phyloP scores from a whole-genome alignment of 2,797 vertebrate genomes.

The Platalea minor region DNA sequence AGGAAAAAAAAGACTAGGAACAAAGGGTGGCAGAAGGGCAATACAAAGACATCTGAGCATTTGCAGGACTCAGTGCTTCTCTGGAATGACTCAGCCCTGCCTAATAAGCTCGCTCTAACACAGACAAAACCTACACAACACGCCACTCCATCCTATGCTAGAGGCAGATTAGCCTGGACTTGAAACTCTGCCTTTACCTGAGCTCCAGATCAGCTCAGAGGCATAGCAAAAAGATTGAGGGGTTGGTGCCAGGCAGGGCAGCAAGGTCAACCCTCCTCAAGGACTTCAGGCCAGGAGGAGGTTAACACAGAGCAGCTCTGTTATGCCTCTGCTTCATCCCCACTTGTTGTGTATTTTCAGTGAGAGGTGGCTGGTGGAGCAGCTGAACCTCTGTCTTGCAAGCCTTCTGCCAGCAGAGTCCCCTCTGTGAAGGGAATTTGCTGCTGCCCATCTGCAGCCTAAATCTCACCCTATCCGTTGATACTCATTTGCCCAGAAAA shows the following conservation, averaged over 20 bases:
- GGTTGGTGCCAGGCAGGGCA: background rate
- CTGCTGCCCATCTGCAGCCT: background rate
- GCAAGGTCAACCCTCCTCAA: background rate
- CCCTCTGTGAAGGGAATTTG: constrained; percentile 8
- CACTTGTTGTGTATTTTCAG: background rate
- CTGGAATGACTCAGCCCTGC: background rate
- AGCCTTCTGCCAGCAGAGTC: background rate
- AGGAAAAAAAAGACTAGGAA: background rate
- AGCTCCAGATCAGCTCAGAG: background rate
- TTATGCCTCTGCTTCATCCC: background rate
- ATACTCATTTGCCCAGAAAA: constrained; percentile 4
- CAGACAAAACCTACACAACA: background rate
- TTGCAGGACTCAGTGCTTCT: background rate
- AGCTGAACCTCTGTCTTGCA: background rate
- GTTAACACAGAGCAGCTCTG: background rate
- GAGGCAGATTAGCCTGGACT: background rate
- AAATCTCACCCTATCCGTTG: background rate
- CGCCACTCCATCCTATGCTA: background rate
- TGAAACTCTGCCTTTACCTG: background rate
- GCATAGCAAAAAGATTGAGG: background rate
- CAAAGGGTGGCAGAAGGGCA: background rate
- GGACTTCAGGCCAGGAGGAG: background rate
- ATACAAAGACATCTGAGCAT: background rate
- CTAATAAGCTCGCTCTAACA: background rate
- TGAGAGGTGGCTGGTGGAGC: background rate